Evolutionary conservation across 2,113 vertebrate genomes (phyloP).

Genomic region (Astatoreochromis straeleni): DNA sequence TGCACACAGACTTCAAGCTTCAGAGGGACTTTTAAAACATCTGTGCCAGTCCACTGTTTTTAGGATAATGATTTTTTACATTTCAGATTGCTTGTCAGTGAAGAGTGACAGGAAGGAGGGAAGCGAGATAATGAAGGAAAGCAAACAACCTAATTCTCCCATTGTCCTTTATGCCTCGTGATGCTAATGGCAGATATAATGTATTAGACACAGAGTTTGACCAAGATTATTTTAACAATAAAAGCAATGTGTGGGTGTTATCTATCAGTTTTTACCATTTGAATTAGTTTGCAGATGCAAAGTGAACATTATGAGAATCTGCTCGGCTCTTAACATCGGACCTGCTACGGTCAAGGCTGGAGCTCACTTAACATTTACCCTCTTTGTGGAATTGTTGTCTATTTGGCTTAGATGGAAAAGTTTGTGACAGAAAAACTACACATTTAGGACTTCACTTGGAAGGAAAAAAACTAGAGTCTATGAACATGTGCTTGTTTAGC

Average conservation of each 20-base stretch:
- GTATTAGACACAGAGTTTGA: background rate
- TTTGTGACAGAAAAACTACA: background rate
- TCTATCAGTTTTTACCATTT: rapidly evolving
- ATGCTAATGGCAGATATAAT: background rate
- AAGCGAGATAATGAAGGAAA: background rate
- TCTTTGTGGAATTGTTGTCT: background rate
- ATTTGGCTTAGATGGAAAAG: background rate
- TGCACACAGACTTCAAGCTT: background rate
- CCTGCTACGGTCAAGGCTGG: no score
- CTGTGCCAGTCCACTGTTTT: background rate
- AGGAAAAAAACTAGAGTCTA: background rate
- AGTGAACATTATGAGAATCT: background rate
- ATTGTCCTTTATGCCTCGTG: background rate
- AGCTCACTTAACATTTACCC: background rate
- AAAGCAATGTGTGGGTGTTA: background rate
- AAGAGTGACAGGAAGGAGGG: background rate
- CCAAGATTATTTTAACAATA: background rate
- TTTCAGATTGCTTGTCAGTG: background rate
- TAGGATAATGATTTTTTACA: background rate
- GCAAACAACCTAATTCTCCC: background rate
- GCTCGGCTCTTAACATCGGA: background rate
- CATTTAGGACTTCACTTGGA: background rate
- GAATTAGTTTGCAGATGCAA: background rate
- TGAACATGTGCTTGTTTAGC: background rate
- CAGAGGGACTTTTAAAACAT: slow-evolving; percentile 22